Percentiles rank a stretch among this genome's conserved stretches.
Evolutionary conservation across 2,888 invertebrate genomes (phyloP).

Genomic region (Apotomis turbidana): DNA sequence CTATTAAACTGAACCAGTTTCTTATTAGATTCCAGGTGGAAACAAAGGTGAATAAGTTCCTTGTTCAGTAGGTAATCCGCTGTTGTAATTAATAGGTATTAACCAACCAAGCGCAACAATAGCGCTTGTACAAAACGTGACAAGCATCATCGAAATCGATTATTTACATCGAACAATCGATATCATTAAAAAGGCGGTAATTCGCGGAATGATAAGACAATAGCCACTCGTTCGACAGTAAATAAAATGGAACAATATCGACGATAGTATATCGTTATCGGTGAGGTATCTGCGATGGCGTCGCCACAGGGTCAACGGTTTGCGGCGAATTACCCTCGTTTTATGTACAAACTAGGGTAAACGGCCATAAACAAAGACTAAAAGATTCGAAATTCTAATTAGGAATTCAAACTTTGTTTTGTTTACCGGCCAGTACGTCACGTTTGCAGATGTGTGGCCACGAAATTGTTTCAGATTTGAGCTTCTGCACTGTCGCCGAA

Average conservation of each 20-base stretch:
- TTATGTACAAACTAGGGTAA: constrained; percentile 4
- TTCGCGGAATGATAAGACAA: constrained; percentile 68
- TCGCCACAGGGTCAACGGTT: constrained; percentile 20
- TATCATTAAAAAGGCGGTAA: constrained; percentile 50
- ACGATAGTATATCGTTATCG: constrained; percentile 74
- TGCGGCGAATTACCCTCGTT: constrained; percentile 19
- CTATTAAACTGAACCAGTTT: constrained; percentile 24
- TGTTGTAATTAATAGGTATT: constrained; percentile 28
- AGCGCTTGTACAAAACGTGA: constrained; percentile 14
- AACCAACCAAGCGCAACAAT: constrained; percentile 24
- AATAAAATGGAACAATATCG: constrained; percentile 64
- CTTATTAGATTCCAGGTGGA: constrained; percentile 24
- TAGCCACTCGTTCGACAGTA: constrained; percentile 58
- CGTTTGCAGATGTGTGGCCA: constrained; percentile 7
- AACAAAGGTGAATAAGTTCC: constrained; percentile 20
- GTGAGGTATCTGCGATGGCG: constrained; percentile 57
- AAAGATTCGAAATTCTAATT: neutral
- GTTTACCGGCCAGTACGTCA: neutral
- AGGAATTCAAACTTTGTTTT: constrained; percentile 10
- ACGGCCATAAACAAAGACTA: constrained; percentile 13
- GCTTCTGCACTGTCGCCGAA: constrained; percentile 6
- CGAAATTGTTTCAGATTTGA: neutral
- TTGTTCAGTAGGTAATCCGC: constrained; percentile 23
- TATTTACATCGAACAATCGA: constrained; percentile 48
- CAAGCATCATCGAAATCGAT: constrained; percentile 29